A percentile compares a stretch with the other conserved stretches of the same genome.
phyloP scores from a whole-genome alignment of 2,113 vertebrate genomes.

The Pelecanoides urinatrix region DNA sequence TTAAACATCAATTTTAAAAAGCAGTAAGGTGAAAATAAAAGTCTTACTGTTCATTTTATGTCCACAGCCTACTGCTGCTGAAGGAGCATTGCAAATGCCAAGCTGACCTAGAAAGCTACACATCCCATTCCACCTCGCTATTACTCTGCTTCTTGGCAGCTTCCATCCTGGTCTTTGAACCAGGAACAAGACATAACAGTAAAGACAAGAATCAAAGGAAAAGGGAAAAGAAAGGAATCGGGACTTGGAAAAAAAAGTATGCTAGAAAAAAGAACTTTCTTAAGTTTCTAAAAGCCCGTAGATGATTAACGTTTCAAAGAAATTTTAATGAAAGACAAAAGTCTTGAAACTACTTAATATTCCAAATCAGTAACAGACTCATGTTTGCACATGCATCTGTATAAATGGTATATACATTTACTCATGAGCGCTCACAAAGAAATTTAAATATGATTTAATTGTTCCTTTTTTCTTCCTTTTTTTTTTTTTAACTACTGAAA shows the following conservation, averaged over 20 bases:
- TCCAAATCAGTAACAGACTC: conserved; percentile 10
- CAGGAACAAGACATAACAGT: neutral
- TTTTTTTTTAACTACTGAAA: conserved; percentile 10
- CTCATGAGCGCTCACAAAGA: neutral
- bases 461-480: neutral
- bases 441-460: conserved; percentile 19
- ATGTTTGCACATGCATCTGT: neutral
- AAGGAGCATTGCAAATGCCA: neutral
- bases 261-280: neutral
- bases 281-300: neutral
- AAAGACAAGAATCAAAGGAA: neutral
- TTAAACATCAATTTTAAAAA: neutral
- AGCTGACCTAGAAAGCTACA: neutral
- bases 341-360: conserved; percentile 9
- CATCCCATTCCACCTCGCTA: neutral
- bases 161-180: neutral
- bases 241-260: neutral
- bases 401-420: neutral
- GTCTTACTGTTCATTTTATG: neutral
- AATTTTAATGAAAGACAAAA: conserved; percentile 12
- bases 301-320: neutral
- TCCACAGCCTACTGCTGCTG: neutral
- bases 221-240: neutral
- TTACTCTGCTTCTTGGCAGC: neutral
- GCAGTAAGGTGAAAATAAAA: neutral